These are phyloP conservation scores for Drosophila leonis DNA, from an alignment of 2,888 invertebrate genomes.

Conservation along the genomic window DNA sequence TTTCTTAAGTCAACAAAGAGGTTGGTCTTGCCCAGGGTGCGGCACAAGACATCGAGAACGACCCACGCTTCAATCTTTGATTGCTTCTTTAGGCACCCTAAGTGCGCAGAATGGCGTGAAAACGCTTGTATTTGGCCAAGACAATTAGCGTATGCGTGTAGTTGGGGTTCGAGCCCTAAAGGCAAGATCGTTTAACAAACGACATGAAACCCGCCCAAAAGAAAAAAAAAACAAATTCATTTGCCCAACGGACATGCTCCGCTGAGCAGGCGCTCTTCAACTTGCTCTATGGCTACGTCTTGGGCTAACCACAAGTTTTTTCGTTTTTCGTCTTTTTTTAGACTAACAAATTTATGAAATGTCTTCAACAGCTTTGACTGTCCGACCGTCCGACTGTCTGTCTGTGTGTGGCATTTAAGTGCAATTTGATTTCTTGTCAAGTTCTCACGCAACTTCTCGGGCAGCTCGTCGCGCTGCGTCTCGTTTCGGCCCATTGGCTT, in stretches of 20 bases:
- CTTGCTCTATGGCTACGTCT: constrained; percentile 12
- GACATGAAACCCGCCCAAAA: constrained; percentile 13
- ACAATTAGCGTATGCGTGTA: constrained; percentile 57
- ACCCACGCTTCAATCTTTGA: constrained; percentile 67
- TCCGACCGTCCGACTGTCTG: neutral
- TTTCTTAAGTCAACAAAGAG: constrained; percentile 76
- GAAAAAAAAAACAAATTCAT: constrained; percentile 34
- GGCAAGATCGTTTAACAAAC: constrained; percentile 43
- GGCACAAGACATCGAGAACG: constrained; percentile 41
- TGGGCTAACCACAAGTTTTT: constrained; percentile 41
- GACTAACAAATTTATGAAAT: constrained; percentile 53
- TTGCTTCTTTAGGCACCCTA: constrained; percentile 62
- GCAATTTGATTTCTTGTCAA: constrained; percentile 57
- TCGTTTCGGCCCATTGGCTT: constrained; percentile 60
- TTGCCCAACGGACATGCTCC: constrained; percentile 37
- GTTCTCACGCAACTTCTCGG: constrained; percentile 54
- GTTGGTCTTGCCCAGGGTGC: constrained; percentile 54
- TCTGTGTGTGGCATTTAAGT: constrained; percentile 40
- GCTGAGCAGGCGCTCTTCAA: constrained; percentile 19
- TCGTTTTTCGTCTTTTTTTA: constrained; percentile 2
- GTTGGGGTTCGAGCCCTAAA: constrained; percentile 11
- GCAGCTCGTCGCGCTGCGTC: constrained; percentile 14
- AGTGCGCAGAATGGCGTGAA: constrained; percentile 78
- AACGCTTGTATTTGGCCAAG: constrained; percentile 79
- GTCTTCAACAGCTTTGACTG: constrained; percentile 21